Conservation (phyloP, 1,140 invertebrate genomes). For the Achroia grisella region DNA sequence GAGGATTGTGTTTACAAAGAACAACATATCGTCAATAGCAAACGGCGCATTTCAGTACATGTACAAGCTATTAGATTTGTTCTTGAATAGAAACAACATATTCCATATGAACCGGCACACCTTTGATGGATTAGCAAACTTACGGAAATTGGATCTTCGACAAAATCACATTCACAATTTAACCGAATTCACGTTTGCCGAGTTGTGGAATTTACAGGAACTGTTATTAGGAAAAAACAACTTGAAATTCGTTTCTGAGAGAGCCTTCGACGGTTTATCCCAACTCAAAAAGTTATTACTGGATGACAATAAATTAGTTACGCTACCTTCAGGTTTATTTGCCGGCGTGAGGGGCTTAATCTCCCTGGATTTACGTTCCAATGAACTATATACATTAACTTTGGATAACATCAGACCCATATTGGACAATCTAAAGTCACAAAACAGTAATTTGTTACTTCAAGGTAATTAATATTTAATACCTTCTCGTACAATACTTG, state of each 20-base stretch:
- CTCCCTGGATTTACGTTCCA: conserved; percentile 82
- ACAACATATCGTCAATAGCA: conserved; percentile 82
- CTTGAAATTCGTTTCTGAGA: conserved; percentile 77
- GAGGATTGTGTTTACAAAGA: conserved; percentile 79
- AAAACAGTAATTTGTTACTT: conserved; percentile 80
- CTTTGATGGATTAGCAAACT: conserved; percentile 79
- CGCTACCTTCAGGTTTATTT: conserved; percentile 78
- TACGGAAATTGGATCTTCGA: conserved; percentile 79
- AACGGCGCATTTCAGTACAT: conserved; percentile 82
- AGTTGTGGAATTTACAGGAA: conserved; percentile 80
- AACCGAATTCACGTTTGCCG: conserved; percentile 82
- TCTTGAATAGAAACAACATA: conserved; percentile 82
- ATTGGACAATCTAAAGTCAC: conserved; percentile 82
- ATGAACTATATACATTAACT: conserved; percentile 82
- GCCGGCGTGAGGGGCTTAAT: conserved; percentile 77
- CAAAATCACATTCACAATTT: conserved; percentile 82
- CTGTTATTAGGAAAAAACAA: conserved; percentile 83
- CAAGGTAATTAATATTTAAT: conserved; percentile 79
- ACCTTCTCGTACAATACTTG: conserved; percentile 24
- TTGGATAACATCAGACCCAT: conserved; percentile 82
- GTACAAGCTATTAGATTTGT: conserved; percentile 77
- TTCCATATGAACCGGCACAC: conserved; percentile 79
- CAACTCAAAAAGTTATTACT: conserved; percentile 79
- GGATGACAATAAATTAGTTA: conserved; percentile 81
- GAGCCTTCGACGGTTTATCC: conserved; percentile 81